phyloP scores from a whole-genome alignment of 2,113 vertebrate species.

The Pseudorasbora parva region DNA sequence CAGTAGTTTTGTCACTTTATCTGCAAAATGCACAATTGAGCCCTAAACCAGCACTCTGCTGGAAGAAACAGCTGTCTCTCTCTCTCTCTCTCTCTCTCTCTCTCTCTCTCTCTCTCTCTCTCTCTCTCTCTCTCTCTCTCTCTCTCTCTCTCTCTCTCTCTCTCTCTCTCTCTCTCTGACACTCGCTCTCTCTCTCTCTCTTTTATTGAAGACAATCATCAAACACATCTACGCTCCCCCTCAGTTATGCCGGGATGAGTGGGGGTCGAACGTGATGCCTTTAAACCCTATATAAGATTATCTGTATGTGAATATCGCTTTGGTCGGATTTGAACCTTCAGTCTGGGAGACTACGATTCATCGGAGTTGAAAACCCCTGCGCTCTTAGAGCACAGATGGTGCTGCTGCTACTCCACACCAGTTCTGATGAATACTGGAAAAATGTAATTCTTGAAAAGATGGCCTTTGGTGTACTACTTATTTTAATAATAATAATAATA shows the following conservation, averaged over 20 bases:
- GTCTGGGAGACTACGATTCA: conserved; percentile 19
- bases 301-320: conserved; percentile 51
- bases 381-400: not conserved
- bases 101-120: conserved; percentile 28
- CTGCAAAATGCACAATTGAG: conserved; percentile 99
- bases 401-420: not conserved
- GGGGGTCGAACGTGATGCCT: conserved; percentile 27
- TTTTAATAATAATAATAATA: not conserved
- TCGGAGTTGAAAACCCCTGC: conserved; percentile 10
- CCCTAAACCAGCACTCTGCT: conserved; percentile 93
- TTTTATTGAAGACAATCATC: conserved; percentile 42
- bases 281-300: conserved; percentile 36
- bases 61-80: conserved; percentile 84
- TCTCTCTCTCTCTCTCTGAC: conserved; percentile 14
- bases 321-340: conserved; percentile 43
- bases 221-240: conserved; percentile 36
- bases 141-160: conserved; percentile 44
- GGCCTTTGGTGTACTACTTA: not conserved
- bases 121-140: conserved; percentile 29
- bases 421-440: conserved; percentile 3
- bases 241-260: conserved; percentile 46
- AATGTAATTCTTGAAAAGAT: not conserved
- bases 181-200: conserved; percentile 34
- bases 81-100: conserved; percentile 26
- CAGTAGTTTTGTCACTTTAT: conserved; percentile 99